phyloP scores from a whole-genome alignment of 2,797 vertebrate genomes.

The Poeciliopsis paucimaculata region DNA sequence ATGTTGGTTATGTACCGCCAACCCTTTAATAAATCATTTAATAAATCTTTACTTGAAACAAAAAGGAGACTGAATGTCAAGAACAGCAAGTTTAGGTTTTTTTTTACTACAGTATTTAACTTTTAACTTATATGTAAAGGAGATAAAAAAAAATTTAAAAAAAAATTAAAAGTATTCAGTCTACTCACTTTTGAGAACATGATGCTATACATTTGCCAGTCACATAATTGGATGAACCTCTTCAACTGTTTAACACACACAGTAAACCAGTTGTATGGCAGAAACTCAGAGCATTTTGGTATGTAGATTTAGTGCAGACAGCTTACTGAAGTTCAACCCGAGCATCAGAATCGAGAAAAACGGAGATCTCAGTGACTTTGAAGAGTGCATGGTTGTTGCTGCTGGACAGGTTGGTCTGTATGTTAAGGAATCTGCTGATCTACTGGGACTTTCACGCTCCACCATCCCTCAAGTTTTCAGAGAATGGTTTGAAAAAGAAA shows the following conservation, averaged over 20 bases:
- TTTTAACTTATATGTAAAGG: background rate
- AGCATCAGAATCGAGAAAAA: background rate
- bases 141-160: background rate
- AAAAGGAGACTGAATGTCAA: background rate
- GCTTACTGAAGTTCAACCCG: background rate
- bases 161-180: background rate
- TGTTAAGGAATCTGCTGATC: background rate
- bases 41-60: background rate
- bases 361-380: background rate
- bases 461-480: background rate
- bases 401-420: background rate
- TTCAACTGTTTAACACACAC: background rate
- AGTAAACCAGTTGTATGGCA: background rate
- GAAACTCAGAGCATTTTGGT: background rate
- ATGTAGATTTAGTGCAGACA: background rate
- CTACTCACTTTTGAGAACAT: background rate
- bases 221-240: background rate
- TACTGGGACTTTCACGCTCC: background rate
- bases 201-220: background rate
- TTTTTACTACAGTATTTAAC: background rate
- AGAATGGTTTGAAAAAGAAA: background rate
- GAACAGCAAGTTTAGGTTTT: background rate
- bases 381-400: background rate
- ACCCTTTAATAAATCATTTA: background rate
- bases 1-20: background rate